A percentile compares a stretch with the other conserved stretches of the same genome.
Evolutionary conservation across 2,888 invertebrate genomes (phyloP).

Genomic region (Caenorhabditis sp.): DNA sequence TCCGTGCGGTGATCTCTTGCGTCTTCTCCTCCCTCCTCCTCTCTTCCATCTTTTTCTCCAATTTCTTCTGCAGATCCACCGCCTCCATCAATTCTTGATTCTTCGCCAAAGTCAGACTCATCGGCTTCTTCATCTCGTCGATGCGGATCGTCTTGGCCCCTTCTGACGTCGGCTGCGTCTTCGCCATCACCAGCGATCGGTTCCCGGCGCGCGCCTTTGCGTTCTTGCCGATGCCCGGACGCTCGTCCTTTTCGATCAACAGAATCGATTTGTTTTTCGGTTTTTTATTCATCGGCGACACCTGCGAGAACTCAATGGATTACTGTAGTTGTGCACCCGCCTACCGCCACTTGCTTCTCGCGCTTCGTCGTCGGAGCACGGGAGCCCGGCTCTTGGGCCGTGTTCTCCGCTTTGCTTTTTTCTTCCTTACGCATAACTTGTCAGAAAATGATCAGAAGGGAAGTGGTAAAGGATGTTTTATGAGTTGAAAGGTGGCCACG

Average conservation of each 20-base stretch:
- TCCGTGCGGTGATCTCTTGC: constrained; percentile 36
- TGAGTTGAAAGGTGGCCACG: too few species aligned
- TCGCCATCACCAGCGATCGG: constrained; percentile 21
- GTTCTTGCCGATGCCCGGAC: constrained; percentile 14
- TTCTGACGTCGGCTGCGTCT: constrained; percentile 32
- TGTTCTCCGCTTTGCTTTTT: constrained; percentile 1
- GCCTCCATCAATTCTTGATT: constrained; percentile 28
- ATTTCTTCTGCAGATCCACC: constrained; percentile 32
- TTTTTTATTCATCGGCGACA: constrained; percentile 38
- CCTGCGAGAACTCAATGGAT: not conserved
- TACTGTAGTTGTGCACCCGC: not conserved
- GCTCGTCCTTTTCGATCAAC: constrained; percentile 37
- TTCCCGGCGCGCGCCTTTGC: not conserved
- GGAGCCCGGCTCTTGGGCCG: not conserved
- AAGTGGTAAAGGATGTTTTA: too few species aligned
- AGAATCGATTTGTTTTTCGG: constrained; percentile 28
- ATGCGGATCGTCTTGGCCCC: not conserved
- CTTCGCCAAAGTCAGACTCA: constrained; percentile 2
- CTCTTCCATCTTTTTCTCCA: constrained; percentile 21
- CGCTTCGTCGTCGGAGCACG: not conserved
- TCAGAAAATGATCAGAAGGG: too few species aligned
- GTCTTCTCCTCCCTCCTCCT: constrained; percentile 2
- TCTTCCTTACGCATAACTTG: too few species aligned
- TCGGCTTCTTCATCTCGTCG: not conserved
- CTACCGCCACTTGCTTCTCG: not conserved